These are phyloP conservation scores for Lerema accius DNA, from an alignment of 1,140 invertebrate species.

Conservation along the genomic window DNA sequence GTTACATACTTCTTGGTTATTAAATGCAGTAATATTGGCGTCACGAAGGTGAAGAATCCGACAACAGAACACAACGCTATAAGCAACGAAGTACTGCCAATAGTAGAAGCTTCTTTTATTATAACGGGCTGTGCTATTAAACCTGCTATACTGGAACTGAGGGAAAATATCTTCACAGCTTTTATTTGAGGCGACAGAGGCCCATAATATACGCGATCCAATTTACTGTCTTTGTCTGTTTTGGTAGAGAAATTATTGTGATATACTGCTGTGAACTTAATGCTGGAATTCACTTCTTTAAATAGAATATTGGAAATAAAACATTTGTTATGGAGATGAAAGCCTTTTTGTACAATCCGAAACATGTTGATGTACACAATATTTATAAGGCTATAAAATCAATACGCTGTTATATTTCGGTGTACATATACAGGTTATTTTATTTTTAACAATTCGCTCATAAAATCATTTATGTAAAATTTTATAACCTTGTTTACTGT, in stretches of 20 bases:
- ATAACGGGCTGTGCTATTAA: conserved; percentile 89
- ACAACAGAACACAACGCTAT: conserved; percentile 86
- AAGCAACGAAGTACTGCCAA: conserved; percentile 82
- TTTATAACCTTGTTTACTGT: too few species aligned
- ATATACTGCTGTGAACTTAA: conserved; percentile 43
- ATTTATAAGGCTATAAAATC: background rate
- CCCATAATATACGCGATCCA: conserved; percentile 82
- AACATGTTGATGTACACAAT: conserved; percentile 33
- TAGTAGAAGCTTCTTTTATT: conserved; percentile 83
- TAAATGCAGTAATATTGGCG: conserved; percentile 91
- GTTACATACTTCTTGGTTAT: conserved; percentile 94
- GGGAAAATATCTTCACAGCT: conserved; percentile 91
- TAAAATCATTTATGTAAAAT: too few species aligned
- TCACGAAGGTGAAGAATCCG: conserved; percentile 91
- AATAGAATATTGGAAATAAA: conserved; percentile 38
- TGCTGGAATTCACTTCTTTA: conserved; percentile 46
- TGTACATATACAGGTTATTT: too few species aligned
- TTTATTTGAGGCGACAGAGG: conserved; percentile 86
- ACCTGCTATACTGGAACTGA: conserved; percentile 88
- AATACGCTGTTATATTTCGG: too few species aligned
- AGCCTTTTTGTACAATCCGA: conserved; percentile 34
- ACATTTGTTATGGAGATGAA: conserved; percentile 27
- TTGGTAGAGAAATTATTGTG: conserved; percentile 43
- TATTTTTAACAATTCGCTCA: too few species aligned
- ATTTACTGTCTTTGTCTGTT: conserved; percentile 50